These are phyloP conservation scores for Aspidiotus rigidus DNA, from an alignment of 2,888 invertebrate genomes.

Conservation along the genomic window DNA sequence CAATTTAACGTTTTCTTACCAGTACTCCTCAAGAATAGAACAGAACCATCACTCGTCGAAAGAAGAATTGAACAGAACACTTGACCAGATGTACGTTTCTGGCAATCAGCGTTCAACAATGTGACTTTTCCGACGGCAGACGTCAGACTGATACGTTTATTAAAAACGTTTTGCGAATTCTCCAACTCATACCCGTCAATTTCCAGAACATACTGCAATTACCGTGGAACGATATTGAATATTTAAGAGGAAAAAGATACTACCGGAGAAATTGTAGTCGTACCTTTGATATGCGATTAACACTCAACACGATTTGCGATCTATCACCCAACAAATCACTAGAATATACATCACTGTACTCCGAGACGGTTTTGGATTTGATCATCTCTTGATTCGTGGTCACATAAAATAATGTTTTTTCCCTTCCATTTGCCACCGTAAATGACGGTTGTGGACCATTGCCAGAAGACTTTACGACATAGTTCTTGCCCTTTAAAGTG, in stretches of 20 bases:
- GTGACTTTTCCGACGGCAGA: slow-evolving; percentile 9
- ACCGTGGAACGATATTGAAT: too few species aligned
- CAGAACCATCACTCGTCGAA: slow-evolving; percentile 18
- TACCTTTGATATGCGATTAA: too few species aligned
- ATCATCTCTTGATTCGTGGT: background rate
- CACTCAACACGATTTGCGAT: too few species aligned
- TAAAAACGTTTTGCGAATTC: slow-evolving; percentile 9
- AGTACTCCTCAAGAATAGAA: slow-evolving; percentile 14
- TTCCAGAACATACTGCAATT: slow-evolving; percentile 17
- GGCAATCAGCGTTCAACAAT: slow-evolving; percentile 11
- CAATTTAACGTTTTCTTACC: slow-evolving; percentile 5
- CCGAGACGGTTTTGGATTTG: background rate
- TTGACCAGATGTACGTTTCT: background rate
- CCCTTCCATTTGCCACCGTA: background rate
- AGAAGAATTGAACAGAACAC: slow-evolving; percentile 11
- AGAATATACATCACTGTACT: background rate
- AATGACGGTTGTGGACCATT: background rate
- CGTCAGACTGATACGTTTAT: background rate
- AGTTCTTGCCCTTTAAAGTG: background rate
- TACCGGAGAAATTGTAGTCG: too few species aligned
- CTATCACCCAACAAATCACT: too few species aligned
- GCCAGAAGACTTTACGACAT: background rate
- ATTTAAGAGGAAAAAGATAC: too few species aligned
- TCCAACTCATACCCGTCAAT: slow-evolving; percentile 18
- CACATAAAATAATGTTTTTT: background rate